Conservation (phyloP, 2,888 invertebrate genomes). For the Leucoma salicis region DNA sequence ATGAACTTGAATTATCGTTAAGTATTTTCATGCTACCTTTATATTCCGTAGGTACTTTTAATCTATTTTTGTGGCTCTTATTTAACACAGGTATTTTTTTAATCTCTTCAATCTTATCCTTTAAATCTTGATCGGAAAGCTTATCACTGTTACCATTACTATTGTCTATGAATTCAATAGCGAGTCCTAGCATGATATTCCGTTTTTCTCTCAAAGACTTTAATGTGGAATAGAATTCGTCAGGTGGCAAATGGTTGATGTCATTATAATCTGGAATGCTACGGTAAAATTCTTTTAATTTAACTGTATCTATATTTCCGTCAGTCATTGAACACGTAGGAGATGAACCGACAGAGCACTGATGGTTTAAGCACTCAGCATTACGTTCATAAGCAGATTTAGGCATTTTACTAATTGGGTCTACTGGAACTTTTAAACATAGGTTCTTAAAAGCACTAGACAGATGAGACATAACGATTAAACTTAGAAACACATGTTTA, state of each 20-base stretch:
- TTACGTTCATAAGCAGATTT: conserved; percentile 86
- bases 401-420: conserved; percentile 87
- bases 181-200: conserved; percentile 67
- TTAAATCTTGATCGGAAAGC: conserved; percentile 26
- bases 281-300: conserved; percentile 87
- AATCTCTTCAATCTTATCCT: conserved; percentile 30
- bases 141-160: conserved; percentile 39
- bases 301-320: conserved; percentile 75
- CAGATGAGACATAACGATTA: conserved; percentile 68
- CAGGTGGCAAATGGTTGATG: conserved; percentile 87
- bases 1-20: conserved; percentile 23
- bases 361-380: conserved; percentile 54
- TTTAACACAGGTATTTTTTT: conserved; percentile 16
- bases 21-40: conserved; percentile 35
- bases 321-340: conserved; percentile 55
- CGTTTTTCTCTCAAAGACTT: conserved; percentile 85
- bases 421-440: conserved; percentile 87
- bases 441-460: conserved; percentile 86
- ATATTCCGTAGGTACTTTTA: conserved; percentile 21
- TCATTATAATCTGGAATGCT: conserved; percentile 92
- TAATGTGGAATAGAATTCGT: conserved; percentile 88
- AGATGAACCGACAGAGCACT: conserved; percentile 62
- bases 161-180: conserved; percentile 60
- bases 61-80: conserved; percentile 23
- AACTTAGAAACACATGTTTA: conserved; percentile 13